A percentile compares a stretch with the other conserved stretches of the same genome.
Evolutionary conservation across 1,140 invertebrate species (phyloP).

Genomic region (Cheumatopsyche charites): DNA sequence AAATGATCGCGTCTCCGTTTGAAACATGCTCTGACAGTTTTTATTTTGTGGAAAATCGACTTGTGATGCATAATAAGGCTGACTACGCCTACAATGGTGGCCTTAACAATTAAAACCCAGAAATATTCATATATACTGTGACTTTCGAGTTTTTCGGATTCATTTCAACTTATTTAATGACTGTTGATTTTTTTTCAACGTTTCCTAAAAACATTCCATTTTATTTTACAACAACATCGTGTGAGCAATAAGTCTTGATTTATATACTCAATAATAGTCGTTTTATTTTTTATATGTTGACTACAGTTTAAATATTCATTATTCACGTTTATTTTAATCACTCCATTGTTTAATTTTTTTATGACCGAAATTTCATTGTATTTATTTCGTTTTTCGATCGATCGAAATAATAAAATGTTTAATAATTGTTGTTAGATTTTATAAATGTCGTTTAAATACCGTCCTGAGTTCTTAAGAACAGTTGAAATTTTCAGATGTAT

Average conservation of each 20-base stretch:
- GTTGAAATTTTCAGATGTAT: conserved; percentile 2
- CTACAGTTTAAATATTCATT: no score
- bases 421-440: conserved; percentile 24
- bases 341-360: no score
- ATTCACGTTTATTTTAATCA: no score
- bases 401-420: not conserved
- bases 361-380: no score
- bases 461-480: conserved; percentile 9
- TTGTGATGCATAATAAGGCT: conserved; percentile 99
- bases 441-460: conserved; percentile 3
- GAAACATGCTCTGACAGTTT: conserved; percentile 98
- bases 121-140: not conserved
- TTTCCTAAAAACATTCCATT: conserved; percentile 1
- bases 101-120: conserved; percentile 52
- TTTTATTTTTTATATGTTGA: no score
- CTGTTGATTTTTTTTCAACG: not conserved
- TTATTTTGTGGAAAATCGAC: conserved; percentile 96
- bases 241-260: no score
- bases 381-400: no score
- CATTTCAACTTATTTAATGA: not conserved
- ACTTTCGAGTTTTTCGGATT: not conserved
- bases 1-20: conserved; percentile 96
- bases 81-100: conserved; percentile 93
- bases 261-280: no score
- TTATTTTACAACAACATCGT: not conserved